Evolutionary conservation across 2,888 invertebrate genomes (phyloP), one percentile per base, ranked within the genome.

Genomic region (Agrotis ipsilon): DNA sequence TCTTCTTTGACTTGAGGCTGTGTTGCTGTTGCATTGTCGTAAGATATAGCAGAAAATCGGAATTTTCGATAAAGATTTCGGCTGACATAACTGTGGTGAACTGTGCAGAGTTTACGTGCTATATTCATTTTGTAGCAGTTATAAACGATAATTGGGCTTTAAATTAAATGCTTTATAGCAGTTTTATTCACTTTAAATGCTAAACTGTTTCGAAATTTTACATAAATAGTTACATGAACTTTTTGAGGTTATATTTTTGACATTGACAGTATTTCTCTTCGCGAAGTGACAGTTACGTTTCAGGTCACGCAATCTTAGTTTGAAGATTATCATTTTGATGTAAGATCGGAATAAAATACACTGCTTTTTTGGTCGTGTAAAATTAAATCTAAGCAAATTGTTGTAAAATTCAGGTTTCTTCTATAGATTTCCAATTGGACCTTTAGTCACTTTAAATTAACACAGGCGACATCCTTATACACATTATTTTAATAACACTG

Each of bases 1-100:
- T 96, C 95, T 81, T 95, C 95, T 90, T 92, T 88, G 0, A 95
- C 88, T 77, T 93, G 88, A 13, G 95, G 94, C 82, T 94, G 94
- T 3, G 93, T 86, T 11, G 91, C 85, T 16, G 90, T 83, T 1
- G 92, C 70, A 1, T 90, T 89, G 32, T 95, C 93, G 51, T 84
- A 90, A 43, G 92, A 92, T 82, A 85, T 68, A 7, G 92, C 81
- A 0, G 94, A 91, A 81, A 92, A 80, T 62, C 91, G 81, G 46
- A 94, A 90, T 83, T 93, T 94, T 89, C 95, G 88, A 74, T 87
- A 89, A 3, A 94, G 78, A 67, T 84, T 91, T 65, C 89, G 88
- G 19, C 89, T 87, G 74, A 93, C 81, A 81, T 86, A 91, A 83
- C 89, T 89, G 57, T 91, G 89, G 9, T 90, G 91, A 3, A 89